Evolutionary conservation across 2,113 vertebrate genomes (phyloP).

Genomic region (Menura novaehollandiae): DNA sequence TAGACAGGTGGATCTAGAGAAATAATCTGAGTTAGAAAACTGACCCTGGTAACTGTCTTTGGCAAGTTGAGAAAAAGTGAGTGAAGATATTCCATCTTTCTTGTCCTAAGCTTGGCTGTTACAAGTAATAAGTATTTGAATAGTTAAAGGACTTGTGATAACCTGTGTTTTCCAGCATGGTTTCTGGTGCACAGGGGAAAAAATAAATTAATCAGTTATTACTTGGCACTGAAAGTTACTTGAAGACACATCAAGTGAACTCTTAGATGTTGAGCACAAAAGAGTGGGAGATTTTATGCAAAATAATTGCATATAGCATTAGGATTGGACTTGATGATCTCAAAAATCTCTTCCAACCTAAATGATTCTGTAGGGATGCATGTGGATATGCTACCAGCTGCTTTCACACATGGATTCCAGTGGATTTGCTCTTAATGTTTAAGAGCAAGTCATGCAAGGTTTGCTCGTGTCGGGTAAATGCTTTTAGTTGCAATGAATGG

Average conservation of each 20-base stretch:
- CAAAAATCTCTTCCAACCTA: not conserved
- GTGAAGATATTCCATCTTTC: not conserved
- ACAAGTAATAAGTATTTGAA: not conserved
- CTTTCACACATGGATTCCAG: not conserved
- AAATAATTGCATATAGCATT: not conserved
- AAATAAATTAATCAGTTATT: not conserved
- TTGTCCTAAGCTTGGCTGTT: not conserved
- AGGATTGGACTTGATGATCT: not conserved
- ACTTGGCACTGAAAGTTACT: not conserved
- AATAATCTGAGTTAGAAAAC: not conserved
- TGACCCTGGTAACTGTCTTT: not conserved
- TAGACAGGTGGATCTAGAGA: not conserved
- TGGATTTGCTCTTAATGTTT: not conserved
- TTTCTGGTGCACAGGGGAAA: not conserved
- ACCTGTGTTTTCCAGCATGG: not conserved
- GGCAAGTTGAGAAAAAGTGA: not conserved
- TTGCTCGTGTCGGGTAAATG: not conserved
- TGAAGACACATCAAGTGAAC: not conserved
- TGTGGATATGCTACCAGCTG: not conserved
- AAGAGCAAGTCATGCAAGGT: not conserved
- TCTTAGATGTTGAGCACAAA: not conserved
- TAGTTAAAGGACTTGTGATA: not conserved
- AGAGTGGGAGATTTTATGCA: not conserved
- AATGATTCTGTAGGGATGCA: not conserved
- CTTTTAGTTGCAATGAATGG: not conserved